Conservation (phyloP, 2,888 invertebrate genomes). For the Diaperis boleti region DNA sequence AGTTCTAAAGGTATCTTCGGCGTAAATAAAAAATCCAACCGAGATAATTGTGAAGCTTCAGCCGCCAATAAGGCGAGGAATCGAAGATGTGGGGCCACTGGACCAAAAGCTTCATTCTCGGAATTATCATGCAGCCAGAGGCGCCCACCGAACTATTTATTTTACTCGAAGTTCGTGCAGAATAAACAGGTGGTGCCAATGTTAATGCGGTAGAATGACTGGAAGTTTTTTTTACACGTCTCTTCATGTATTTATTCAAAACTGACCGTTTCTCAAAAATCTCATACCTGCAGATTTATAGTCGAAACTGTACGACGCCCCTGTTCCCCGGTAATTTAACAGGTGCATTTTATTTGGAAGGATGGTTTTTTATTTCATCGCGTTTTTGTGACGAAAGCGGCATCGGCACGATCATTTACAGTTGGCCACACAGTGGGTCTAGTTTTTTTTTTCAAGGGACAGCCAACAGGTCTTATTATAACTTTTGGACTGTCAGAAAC, state of each 20-base stretch:
- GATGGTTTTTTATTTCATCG: conserved; percentile 8
- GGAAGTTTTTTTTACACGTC: conserved; percentile 6
- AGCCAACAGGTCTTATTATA: no score
- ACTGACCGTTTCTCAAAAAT: conserved; percentile 1
- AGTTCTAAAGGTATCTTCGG: conserved; percentile 19
- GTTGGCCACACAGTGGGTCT: conserved; percentile 29
- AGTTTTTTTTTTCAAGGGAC: conserved; percentile 24
- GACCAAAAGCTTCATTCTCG: conserved; percentile 24
- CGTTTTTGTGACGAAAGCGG: conserved; percentile 17
- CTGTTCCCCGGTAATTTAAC: conserved; percentile 9
- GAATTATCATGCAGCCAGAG: conserved; percentile 30
- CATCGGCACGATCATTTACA: conserved; percentile 17
- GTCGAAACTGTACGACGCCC: conserved; percentile 3
- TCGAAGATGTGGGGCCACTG: conserved; percentile 18
- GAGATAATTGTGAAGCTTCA: conserved; percentile 25
- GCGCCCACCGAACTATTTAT: conserved; percentile 5
- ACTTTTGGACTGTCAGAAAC: no score
- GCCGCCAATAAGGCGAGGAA: conserved; percentile 15
- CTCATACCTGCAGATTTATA: background rate
- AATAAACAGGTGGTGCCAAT: conserved; percentile 22
- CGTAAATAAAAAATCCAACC: conserved; percentile 30
- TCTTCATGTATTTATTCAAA: conserved; percentile 4
- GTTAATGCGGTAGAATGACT: background rate
- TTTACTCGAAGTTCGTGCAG: conserved; percentile 14
- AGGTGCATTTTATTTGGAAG: conserved; percentile 19